Evolutionary conservation across 1,140 invertebrate species (phyloP).

Genomic region (Tenebrio molitor): DNA sequence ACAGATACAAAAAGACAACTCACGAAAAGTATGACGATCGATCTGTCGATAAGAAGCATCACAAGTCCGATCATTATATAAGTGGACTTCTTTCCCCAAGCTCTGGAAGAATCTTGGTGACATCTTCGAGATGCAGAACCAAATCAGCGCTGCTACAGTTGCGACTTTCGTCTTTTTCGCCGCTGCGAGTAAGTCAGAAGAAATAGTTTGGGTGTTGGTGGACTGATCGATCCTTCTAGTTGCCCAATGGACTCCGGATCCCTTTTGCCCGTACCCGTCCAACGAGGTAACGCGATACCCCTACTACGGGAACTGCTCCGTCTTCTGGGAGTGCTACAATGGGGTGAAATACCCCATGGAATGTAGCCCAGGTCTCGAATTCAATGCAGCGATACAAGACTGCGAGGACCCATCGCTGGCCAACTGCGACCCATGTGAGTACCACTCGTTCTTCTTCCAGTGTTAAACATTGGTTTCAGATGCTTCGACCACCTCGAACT

Average conservation of each 20-base stretch:
- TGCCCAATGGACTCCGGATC: not conserved
- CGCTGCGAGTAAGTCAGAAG: too few species aligned
- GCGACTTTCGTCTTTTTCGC: too few species aligned
- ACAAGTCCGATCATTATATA: too few species aligned
- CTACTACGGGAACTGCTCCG: slow-evolving; percentile 1
- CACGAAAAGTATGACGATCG: too few species aligned
- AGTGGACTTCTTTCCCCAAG: too few species aligned
- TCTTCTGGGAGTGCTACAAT: slow-evolving; percentile 16
- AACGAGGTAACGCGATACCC: not conserved
- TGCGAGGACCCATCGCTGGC: not conserved
- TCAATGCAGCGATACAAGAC: not conserved
- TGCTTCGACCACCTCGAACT: not conserved
- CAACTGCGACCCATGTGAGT: not conserved
- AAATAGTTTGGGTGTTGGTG: too few species aligned
- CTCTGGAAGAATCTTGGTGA: too few species aligned
- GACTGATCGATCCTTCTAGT: not conserved
- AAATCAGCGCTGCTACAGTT: too few species aligned
- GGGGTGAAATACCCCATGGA: slow-evolving; percentile 4
- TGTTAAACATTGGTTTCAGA: not conserved
- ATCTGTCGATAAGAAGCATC: too few species aligned
- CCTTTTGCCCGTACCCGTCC: slow-evolving; percentile 15
- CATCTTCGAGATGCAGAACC: too few species aligned
- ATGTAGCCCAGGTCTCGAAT: slow-evolving; percentile 1
- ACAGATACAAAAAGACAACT: too few species aligned
- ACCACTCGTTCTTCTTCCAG: not conserved